Percentiles rank a stretch among this genome's conserved stretches.
phyloP scores from a whole-genome alignment of 1,140 invertebrate species.

The Hyles vespertilio region DNA sequence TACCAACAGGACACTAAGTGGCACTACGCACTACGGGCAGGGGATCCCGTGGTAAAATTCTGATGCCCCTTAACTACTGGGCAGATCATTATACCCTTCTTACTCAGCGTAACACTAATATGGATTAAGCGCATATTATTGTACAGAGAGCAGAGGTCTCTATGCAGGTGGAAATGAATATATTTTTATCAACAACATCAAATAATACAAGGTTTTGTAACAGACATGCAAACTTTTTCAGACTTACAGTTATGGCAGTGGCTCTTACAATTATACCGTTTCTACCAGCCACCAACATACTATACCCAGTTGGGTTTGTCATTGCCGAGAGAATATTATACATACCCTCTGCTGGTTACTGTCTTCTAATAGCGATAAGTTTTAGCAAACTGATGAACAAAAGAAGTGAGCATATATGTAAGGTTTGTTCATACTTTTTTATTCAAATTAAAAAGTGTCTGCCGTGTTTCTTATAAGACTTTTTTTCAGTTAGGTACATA shows the following conservation, averaged over 20 bases:
- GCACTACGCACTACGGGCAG: no score
- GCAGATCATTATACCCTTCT: no score
- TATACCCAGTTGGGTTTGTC: conserved; percentile 95
- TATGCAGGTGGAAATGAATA: neutral
- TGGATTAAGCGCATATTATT: no score
- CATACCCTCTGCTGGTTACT: conserved; percentile 91
- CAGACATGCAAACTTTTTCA: conserved; percentile 9
- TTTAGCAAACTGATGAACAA: conserved; percentile 55
- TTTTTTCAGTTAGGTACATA: conserved; percentile 31
- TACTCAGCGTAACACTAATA: no score
- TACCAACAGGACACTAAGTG: no score
- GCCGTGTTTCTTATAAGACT: no score
- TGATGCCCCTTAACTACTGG: no score
- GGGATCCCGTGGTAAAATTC: no score
- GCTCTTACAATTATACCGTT: conserved; percentile 89
- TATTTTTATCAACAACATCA: neutral
- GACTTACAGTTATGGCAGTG: conserved; percentile 78
- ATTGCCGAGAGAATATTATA: conserved; percentile 92
- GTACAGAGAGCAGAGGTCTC: neutral
- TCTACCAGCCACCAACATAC: conserved; percentile 92
- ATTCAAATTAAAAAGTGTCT: no score
- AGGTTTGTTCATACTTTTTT: conserved; percentile 17
- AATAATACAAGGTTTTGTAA: neutral
- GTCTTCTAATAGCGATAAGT: conserved; percentile 84
- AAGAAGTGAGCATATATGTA: conserved; percentile 10